Base-by-base conservation (phyloP, 2,888 invertebrate genomes). In the Chloromyia formosa region DNA sequence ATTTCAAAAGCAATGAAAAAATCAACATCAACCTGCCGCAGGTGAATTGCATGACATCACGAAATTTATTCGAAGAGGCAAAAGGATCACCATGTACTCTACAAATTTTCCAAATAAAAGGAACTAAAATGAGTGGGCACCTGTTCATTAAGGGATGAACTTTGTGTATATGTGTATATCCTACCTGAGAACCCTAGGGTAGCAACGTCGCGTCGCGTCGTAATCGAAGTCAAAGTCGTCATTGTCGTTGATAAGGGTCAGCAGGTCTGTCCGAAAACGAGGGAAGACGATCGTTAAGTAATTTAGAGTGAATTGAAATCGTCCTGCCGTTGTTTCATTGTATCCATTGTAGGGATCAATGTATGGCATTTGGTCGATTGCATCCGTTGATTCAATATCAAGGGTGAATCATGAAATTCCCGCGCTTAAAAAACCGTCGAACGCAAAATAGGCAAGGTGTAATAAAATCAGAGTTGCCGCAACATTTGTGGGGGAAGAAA, bases 261-360 rank as follows among this genome's bases (percentile, higher is more conserved):
- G 73, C 73, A 76, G 68, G 20, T 35, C 35, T 42, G 20, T 20
- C 45, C 35, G 27, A 16, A 27, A 49, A 22, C 7, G 54, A 54
- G 73, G 76, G 74, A 76, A 76, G 73, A 58, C 58, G 76, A 68
- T 76, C 76, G 76, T 76, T 76, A 76, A 76, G 69, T 76, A 73
- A 76, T 76, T 76, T 76, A 45, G 58, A 68, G 61, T 61, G 60
- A 58, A 72, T 42, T 27, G 56, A 69, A 62, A 62, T 66, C n/a
- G 66, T 66, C 53, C 42, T 71, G 58, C 58, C 56, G 23, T 22
- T 54, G 16, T 73, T 64, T 54, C 23, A 49, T 54, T 56, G 56
- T 14, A 14, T 56, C 71, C 68, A 35, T 35, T 62, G 27, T 45
- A 61, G 66, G 74, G 62, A 69, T 69, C 64, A 42, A 23, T 10